A percentile compares a stretch with the other conserved stretches of the same genome.
These are phyloP conservation scores for Diarsia mendica DNA, from an alignment of 2,888 invertebrate species.

Conservation along the genomic window DNA sequence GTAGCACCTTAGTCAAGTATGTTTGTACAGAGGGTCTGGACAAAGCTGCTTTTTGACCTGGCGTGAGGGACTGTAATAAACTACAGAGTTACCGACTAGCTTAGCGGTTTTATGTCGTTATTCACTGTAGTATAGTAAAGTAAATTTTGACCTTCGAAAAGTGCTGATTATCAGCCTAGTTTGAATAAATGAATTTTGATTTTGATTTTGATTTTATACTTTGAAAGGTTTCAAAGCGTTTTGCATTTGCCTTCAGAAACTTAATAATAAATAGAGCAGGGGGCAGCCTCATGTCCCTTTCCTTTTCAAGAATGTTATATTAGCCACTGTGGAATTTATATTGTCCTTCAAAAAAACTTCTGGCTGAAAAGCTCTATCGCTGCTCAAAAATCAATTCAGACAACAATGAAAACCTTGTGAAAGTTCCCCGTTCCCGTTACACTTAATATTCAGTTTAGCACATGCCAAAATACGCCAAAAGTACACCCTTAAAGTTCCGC, in stretches of 20 bases:
- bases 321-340: background rate
- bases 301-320: background rate
- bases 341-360: background rate
- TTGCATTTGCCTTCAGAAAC: background rate
- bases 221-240: background rate
- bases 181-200: no score
- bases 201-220: no score
- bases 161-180: no score
- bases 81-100: background rate
- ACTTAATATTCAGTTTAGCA: background rate
- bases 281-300: background rate
- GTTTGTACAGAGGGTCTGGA: background rate
- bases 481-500: background rate
- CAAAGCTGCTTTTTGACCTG: background rate
- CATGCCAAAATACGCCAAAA: background rate
- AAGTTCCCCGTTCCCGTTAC: conserved; percentile 1
- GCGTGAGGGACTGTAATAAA: background rate
- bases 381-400: background rate
- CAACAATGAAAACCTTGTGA: background rate
- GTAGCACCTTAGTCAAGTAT: background rate
- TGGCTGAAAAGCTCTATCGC: background rate
- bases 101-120: background rate
- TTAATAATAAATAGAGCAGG: background rate
- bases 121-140: no score
- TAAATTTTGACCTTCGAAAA: no score